A percentile compares a stretch with the other conserved stretches of the same genome.
Conservation (phyloP, 2,797 vertebrate genomes). For the Anguilla obscura region DNA sequence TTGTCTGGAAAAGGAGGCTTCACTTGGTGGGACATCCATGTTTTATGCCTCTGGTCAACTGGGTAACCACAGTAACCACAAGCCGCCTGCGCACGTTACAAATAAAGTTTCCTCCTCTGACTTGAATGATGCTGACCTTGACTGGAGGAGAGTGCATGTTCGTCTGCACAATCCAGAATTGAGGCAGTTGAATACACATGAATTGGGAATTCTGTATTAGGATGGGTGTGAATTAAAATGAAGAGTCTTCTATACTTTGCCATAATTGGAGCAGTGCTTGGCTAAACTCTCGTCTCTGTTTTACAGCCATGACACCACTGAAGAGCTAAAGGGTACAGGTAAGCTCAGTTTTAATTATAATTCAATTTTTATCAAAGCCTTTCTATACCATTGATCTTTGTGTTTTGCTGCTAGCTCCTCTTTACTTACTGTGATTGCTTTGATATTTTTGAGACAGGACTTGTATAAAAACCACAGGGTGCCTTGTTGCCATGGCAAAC, state of each 20-base stretch:
- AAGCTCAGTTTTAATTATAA: neutral
- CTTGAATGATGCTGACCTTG: neutral
- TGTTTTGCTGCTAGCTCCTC: neutral
- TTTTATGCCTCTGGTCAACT: neutral
- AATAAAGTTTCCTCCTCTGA: neutral
- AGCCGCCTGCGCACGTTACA: neutral
- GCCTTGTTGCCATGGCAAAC: neutral
- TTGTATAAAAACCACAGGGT: neutral
- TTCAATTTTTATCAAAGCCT: neutral
- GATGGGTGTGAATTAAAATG: neutral
- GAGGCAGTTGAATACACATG: too few species aligned
- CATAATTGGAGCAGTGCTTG: neutral
- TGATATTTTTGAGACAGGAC: neutral
- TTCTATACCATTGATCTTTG: neutral
- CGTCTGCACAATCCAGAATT: too few species aligned
- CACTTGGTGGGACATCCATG: too few species aligned
- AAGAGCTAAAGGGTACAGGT: slow-evolving; percentile 8
- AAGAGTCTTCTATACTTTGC: neutral
- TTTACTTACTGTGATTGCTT: neutral
- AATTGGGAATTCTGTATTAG: neutral
- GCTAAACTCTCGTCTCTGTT: neutral
- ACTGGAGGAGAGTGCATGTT: neutral
- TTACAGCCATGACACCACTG: slow-evolving; percentile 20
- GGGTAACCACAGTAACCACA: neutral
- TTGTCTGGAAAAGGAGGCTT: too few species aligned